Percentiles rank a stretch among this genome's conserved stretches.
These are phyloP conservation scores for Timema cristinae DNA, from an alignment of 2,888 invertebrate species.

Conservation along the genomic window DNA sequence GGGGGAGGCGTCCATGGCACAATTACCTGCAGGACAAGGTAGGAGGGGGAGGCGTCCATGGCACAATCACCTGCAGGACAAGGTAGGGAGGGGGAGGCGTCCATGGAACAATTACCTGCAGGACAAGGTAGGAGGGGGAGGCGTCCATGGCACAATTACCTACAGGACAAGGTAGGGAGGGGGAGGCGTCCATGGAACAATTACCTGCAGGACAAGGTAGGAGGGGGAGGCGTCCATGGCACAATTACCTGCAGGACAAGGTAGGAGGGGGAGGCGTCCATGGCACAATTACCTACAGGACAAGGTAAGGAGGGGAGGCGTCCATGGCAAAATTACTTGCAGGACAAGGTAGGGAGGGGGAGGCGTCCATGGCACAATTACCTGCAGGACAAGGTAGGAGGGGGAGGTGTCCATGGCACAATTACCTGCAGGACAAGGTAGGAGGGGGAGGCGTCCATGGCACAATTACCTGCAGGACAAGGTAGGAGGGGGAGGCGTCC, in stretches of 20 bases:
- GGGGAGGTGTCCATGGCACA: background rate
- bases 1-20: background rate
- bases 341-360: slow-evolving; percentile 39
- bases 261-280: background rate
- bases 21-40: slow-evolving; percentile 84
- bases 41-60: background rate
- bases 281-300: slow-evolving; percentile 65
- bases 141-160: slow-evolving; percentile 55
- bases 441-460: background rate
- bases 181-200: background rate
- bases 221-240: background rate
- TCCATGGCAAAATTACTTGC: slow-evolving; percentile 63
- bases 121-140: slow-evolving; percentile 35
- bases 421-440: slow-evolving; percentile 88
- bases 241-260: slow-evolving; percentile 77
- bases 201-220: slow-evolving; percentile 88
- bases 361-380: slow-evolving; percentile 46
- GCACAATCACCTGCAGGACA: slow-evolving; percentile 72
- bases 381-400: slow-evolving; percentile 74
- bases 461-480: slow-evolving; percentile 75
- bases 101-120: slow-evolving; percentile 66
- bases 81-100: background rate
- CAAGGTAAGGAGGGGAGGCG: background rate
- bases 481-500: background rate
- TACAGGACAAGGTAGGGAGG: no score